These are phyloP conservation scores for Cisticola juncidis DNA, from an alignment of 2,113 vertebrate species.

Conservation along the genomic window DNA sequence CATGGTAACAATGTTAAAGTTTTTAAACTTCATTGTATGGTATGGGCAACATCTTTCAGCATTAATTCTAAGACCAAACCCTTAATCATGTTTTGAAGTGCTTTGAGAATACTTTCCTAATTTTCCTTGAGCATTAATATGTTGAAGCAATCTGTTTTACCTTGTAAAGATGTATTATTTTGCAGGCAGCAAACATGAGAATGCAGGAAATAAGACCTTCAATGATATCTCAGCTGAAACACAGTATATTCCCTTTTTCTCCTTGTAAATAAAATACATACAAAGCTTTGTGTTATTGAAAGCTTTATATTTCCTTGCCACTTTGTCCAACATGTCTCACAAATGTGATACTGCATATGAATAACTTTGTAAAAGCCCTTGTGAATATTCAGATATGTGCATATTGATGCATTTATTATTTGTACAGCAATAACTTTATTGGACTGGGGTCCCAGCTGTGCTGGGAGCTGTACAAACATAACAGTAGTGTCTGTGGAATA, in stretches of 20 bases:
- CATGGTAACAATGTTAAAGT: not conserved
- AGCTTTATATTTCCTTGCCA: conserved; percentile 23
- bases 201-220: not conserved
- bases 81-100: not conserved
- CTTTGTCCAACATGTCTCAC: conserved; percentile 14
- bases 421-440: conserved; percentile 33
- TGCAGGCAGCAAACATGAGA: conserved; percentile 10
- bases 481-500: not conserved
- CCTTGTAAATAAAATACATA: conserved; percentile 13
- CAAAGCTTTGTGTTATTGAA: conserved; percentile 5
- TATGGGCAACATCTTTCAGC: not conserved
- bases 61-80: not conserved
- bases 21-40: not conserved
- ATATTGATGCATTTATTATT: conserved; percentile 51
- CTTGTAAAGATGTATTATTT: not conserved
- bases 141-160: not conserved
- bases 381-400: conserved; percentile 58
- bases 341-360: conserved; percentile 18
- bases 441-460: conserved; percentile 28
- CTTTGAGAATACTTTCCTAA: not conserved
- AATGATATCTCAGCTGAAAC: not conserved
- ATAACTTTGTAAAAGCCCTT: conserved; percentile 30
- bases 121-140: not conserved
- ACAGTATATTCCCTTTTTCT: not conserved
- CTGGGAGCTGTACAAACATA: not conserved